Base-by-base conservation (phyloP, 2,113 vertebrate species). In the Lates calcarifer region DNA sequence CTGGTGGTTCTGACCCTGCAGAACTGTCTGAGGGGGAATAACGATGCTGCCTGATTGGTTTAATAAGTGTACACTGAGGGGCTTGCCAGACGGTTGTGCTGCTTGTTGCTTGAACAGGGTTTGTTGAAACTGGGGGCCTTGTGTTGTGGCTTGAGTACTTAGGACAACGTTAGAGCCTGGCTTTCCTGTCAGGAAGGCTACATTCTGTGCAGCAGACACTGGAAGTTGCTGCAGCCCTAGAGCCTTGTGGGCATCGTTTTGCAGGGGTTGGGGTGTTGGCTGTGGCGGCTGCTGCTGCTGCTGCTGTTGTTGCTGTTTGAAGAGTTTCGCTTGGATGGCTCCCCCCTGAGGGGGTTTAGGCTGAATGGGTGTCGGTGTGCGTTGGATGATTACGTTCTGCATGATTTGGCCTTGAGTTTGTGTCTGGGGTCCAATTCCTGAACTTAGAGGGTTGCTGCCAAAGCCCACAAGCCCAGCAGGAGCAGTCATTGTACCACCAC, bases 341-440 rank as follows among this genome's bases (percentile, higher is more conserved):
- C 97, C 97, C 0, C 96, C 95, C 69, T 94, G 94, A 0, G 95
- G 90, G 0, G 98, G 98, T 45, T 99, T 99, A 87, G 98, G 98
- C 74, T 99, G 98, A 89, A 99, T 99, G 13, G 98, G 98, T 0
- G 97, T 99, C 53, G 98, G 98, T 2, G 97, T 98, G 45, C 98
- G 90, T 76, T 99, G 98, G 55, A 99, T 96, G 90, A 99, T 98
- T 79, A 98, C 96, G 12, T 97, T 99, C 69, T 96, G 97, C 82
- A 98, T 96, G 83, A 98, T 87, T 0, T 97, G 94, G 4, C 96
- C 96, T 95, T 95, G 17, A 92, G 74, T 74, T 94, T 95, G 92
- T 26, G 91, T 63, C 51, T 93, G 94, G 31, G 90, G 74, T 74
- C 83, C 91, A 41, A 95, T 87, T 77, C 92, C 94, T 68, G 94